Base-by-base conservation (phyloP, 2,113 vertebrate genomes). In the Tetrao urogallus region DNA sequence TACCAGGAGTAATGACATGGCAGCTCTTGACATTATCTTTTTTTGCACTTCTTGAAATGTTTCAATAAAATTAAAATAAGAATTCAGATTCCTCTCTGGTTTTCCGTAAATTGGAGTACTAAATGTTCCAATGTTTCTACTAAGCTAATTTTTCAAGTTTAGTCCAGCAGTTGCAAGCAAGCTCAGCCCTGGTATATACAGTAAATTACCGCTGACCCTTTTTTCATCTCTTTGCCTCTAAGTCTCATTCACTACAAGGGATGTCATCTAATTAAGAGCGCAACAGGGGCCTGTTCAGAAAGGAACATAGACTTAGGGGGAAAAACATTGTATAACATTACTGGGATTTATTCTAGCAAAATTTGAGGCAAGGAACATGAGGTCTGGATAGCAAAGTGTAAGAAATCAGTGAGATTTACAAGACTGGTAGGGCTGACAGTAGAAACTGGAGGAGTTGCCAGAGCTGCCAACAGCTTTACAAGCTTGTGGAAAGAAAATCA, bases 171-270 rank as follows among this genome's bases (percentile, higher is more conserved):
- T 88, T 76, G 38, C 54, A 67, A 80, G 67, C 91, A 80, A 8
- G 3, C 45, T 76, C 78, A 92, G 74, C 32, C 40, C 42, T 36
- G 22, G 67, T 15, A 77, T 52, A 24, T 69, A 74, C 65, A 81
- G 77, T 93, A 94, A 86, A 93, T 94, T 65, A 91, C 8, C 54
- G 40, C 24, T 60, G 89, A 93, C 79, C 87, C 25, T 65, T 92
- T 92, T 54, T 77, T 93, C 78, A 92, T 84, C 93, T 58, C 61
- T 85, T 91, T 93, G 52, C 61, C 82, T 91, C 72, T 1, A 85
- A 86, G 38, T 83, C 45, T 75, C 30, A 2, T 67, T 86, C 70
- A 72, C 73, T 92, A 57, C 20, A 82, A 90, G 72, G 42, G 77
- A 54, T 21, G 64, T 10, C 20, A 43, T 24, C 82, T 70, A 92